Base-by-base conservation (phyloP, 2,888 invertebrate species). In the Balanococcus diminutus region DNA sequence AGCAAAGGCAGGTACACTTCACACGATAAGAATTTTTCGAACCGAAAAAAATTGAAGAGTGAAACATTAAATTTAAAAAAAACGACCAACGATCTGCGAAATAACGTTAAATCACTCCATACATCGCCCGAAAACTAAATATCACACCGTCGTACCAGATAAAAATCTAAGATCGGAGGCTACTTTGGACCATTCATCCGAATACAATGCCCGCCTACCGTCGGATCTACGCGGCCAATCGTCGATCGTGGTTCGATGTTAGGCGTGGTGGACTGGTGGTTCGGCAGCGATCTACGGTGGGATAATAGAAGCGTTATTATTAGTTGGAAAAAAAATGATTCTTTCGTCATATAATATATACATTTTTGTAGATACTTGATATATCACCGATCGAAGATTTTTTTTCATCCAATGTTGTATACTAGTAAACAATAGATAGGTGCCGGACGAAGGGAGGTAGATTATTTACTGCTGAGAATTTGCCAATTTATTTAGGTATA, bases 101-200 rank as follows among this genome's bases (percentile, higher is more conserved):
- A 51, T 67, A 67, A 19, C 75, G 32, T 32, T 32, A 75, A 75
- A 75, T 32, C 36, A 32, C 75, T 75, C 32, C 36, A 32, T 75
- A 32, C 36, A 32, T 16, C 8, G 19, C 32, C 32, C n/a, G 32
- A 16, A 75, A 22, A 75, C 75, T n/a, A n/a, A 75, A 32, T 32
- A 32, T 19, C n/a, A n/a, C 11, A n/a, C 8, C 36, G 9, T 6
- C 3, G 31, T 75, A 32, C 22, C 75, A 25, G 75, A 32, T n/a
- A 32, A 32, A 75, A 67, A 67, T 32, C 32, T 28, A 32, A 75
- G 75, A 8, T 75, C 42, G 81, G 25, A 42, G 81, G 25, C 81
- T 46, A 81, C 42, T 81, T 46, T 81, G 81, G 81, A 81, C 81
- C 81, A 81, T 81, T 81, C 81, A 81, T 81, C 42, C 2, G 25